phyloP scores from a whole-genome alignment of 2,888 invertebrate species.

The Steinernema carpocapsae region DNA sequence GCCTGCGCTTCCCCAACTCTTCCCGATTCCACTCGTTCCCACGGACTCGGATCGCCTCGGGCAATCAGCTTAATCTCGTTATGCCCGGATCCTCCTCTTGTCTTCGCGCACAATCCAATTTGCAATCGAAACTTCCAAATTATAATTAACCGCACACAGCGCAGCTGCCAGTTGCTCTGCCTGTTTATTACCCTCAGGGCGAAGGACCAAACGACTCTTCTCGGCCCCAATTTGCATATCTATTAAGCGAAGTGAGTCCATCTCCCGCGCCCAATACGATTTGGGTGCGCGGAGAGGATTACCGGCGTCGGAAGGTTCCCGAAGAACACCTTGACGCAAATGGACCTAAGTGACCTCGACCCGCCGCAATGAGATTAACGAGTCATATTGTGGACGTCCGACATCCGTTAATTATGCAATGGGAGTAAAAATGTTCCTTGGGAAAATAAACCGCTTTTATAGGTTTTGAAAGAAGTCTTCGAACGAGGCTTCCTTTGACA shows the following conservation, averaged over 20 bases:
- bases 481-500: neutral
- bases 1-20: neutral
- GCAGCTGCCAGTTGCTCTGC: constrained; percentile 8
- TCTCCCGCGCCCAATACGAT: neutral
- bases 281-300: constrained; percentile 17
- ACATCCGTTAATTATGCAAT: constrained; percentile 19
- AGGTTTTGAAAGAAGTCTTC: neutral
- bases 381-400: neutral
- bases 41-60: neutral
- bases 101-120: constrained; percentile 33
- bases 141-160: constrained; percentile 8
- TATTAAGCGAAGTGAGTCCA: constrained; percentile 1
- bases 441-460: neutral
- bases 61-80: constrained; percentile 31
- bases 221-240: constrained; percentile 29
- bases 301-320: neutral
- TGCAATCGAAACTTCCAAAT: constrained; percentile 32
- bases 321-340: neutral
- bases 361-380: constrained; percentile 22
- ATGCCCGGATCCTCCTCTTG: constrained; percentile 29
- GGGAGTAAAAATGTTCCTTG: constrained; percentile 16
- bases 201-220: neutral
- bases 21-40: neutral
- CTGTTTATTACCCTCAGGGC: constrained; percentile 22
- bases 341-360: constrained; percentile 14